phyloP scores from a whole-genome alignment of 2,113 vertebrate genomes.

The Sorex araneus region DNA sequence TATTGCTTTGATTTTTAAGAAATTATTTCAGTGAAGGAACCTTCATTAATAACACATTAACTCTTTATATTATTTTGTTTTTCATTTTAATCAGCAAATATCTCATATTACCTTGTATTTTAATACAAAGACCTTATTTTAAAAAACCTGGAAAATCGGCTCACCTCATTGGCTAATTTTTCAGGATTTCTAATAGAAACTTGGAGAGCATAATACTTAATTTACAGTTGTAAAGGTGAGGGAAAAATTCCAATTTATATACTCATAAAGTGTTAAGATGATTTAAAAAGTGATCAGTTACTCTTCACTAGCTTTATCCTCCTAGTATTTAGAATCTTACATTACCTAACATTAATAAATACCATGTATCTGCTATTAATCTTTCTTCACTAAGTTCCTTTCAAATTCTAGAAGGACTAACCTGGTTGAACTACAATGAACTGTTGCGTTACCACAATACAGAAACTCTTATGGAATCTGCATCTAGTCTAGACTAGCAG shows the following conservation, averaged over 20 bases:
- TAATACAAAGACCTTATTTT: slow-evolving; percentile 32
- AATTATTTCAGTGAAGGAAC: slow-evolving; percentile 52
- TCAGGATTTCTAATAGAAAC: slow-evolving; percentile 42
- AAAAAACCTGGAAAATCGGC: background rate
- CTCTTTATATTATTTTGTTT: slow-evolving; percentile 60
- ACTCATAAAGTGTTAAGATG: slow-evolving; percentile 42
- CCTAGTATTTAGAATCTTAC: slow-evolving; percentile 42
- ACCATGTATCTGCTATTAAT: slow-evolving; percentile 15
- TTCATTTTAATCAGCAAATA: slow-evolving; percentile 26
- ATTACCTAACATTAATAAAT: slow-evolving; percentile 61
- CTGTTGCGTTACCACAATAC: slow-evolving; percentile 24
- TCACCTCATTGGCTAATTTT: slow-evolving; percentile 44
- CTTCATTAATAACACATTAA: background rate
- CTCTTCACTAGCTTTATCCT: slow-evolving; percentile 63
- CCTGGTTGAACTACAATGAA: background rate
- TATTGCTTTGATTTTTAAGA: slow-evolving; percentile 59
- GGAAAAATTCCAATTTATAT: slow-evolving; percentile 45
- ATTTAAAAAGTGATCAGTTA: slow-evolving; percentile 17
- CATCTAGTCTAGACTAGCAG: slow-evolving; percentile 22
- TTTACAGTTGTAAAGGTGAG: slow-evolving; percentile 38
- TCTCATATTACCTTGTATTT: background rate
- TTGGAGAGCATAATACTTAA: slow-evolving; percentile 16
- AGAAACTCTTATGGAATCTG: background rate
- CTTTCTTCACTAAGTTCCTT: slow-evolving; percentile 52
- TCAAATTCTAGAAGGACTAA: slow-evolving; percentile 60